Conservation (phyloP, 2,888 invertebrate species). For the Tipula unca region DNA sequence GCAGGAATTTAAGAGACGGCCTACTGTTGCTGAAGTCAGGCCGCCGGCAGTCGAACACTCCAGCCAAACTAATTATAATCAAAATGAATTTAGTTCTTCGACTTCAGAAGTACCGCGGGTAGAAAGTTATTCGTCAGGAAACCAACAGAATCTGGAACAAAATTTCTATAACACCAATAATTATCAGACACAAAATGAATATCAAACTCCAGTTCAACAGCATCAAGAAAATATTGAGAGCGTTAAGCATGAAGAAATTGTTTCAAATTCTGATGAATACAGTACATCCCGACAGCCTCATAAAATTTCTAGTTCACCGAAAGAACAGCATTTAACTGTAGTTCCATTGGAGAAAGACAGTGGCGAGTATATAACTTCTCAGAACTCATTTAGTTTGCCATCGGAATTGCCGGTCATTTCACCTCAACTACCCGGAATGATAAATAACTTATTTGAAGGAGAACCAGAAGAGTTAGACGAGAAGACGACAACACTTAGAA, state of each 20-base stretch:
- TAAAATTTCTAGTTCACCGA: neutral
- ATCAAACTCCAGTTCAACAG: neutral
- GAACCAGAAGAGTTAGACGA: conserved; percentile 32
- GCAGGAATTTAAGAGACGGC: conserved; percentile 38
- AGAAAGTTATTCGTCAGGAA: neutral
- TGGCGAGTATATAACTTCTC: neutral
- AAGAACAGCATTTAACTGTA: neutral
- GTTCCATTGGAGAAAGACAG: neutral
- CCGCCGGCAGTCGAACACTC: conserved; percentile 21
- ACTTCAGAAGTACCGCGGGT: neutral
- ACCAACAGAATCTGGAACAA: neutral
- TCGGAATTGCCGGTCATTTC: conserved; percentile 49
- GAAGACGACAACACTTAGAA: conserved; percentile 41
- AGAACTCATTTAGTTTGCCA: conserved; percentile 38
- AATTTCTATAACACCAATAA: neutral
- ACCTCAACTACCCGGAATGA: conserved; percentile 50
- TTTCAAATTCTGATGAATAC: neutral
- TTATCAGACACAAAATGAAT: neutral
- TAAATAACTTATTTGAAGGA: conserved; percentile 51
- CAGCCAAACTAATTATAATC: conserved; percentile 30
- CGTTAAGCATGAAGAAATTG: neutral
- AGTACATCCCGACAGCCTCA: neutral
- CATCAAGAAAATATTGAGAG: neutral
- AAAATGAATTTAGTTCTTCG: conserved; percentile 33
- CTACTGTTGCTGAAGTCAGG: conserved; percentile 29